phyloP scores from a whole-genome alignment of 1,140 invertebrate species.

The Samia ricini region DNA sequence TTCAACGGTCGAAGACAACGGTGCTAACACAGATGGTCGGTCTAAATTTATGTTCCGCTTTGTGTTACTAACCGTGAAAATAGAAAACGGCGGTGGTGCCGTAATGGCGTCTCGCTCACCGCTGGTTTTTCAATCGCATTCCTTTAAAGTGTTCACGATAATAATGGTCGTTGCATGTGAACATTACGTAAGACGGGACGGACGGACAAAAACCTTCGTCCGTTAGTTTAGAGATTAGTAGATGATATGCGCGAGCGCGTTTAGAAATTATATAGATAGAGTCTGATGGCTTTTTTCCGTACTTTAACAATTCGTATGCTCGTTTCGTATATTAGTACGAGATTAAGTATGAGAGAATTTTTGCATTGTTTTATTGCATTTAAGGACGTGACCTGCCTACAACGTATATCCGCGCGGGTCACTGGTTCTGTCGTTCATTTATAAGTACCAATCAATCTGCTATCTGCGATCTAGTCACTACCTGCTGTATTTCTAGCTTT shows the following conservation, averaged over 20 bases:
- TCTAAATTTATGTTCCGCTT: not conserved
- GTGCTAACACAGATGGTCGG: not conserved
- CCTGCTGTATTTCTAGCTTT: slow-evolving; percentile 70
- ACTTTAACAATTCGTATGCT: slow-evolving; percentile 42
- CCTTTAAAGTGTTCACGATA: slow-evolving; percentile 10
- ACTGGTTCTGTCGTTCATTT: slow-evolving; percentile 62
- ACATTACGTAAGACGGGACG: slow-evolving; percentile 6
- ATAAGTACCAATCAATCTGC: slow-evolving; percentile 73
- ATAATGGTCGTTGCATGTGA: slow-evolving; percentile 1
- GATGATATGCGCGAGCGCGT: not conserved
- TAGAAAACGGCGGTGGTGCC: slow-evolving; percentile 19
- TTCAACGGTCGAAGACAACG: not conserved
- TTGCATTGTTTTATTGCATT: slow-evolving; percentile 57
- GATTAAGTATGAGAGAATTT: slow-evolving; percentile 16
- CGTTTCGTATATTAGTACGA: slow-evolving; percentile 14
- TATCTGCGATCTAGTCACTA: slow-evolving; percentile 67
- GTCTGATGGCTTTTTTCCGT: not conserved
- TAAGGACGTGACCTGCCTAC: slow-evolving; percentile 61
- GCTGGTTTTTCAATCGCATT: slow-evolving; percentile 24
- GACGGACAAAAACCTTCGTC: not conserved
- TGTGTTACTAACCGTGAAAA: slow-evolving; percentile 17
- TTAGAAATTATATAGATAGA: not conserved
- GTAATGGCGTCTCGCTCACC: slow-evolving; percentile 9
- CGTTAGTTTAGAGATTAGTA: not conserved
- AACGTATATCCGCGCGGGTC: slow-evolving; percentile 47